These are phyloP conservation scores for Numida meleagris DNA, from an alignment of 2,113 vertebrate genomes.

Conservation along the genomic window DNA sequence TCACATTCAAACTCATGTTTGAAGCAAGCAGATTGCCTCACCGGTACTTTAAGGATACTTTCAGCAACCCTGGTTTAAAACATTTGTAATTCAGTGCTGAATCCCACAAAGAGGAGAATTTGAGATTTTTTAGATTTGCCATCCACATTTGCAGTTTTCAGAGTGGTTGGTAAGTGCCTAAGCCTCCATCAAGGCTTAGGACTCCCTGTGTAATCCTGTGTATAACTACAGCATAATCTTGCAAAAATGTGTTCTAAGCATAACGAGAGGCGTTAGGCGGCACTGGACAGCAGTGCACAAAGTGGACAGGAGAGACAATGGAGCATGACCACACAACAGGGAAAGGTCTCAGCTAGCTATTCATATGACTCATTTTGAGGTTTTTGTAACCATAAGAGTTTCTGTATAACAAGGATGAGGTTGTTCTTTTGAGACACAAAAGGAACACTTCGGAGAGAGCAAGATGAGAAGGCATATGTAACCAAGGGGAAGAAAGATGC, in stretches of 20 bases:
- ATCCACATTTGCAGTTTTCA: background rate
- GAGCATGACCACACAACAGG: background rate
- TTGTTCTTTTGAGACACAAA: background rate
- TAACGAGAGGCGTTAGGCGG: background rate
- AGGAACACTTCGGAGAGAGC: background rate
- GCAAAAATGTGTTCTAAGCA: background rate
- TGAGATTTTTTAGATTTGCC: background rate
- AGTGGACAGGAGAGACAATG: background rate
- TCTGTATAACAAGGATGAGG: background rate
- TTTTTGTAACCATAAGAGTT: background rate
- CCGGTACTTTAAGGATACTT: background rate
- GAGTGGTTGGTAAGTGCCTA: background rate
- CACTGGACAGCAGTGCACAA: accelerated
- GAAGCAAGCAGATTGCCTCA: slow-evolving; percentile 4
- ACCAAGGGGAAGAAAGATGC: background rate
- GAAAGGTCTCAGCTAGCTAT: background rate
- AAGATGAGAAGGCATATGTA: background rate
- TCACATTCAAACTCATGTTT: background rate
- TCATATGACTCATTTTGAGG: background rate
- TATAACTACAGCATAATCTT: background rate
- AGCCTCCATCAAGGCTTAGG: background rate
- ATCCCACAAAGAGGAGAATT: background rate
- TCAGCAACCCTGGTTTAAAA: background rate
- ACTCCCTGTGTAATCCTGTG: background rate
- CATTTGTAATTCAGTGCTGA: background rate